Conservation (phyloP, 2,797 vertebrate species). For the Pseudochirops cupreus region DNA sequence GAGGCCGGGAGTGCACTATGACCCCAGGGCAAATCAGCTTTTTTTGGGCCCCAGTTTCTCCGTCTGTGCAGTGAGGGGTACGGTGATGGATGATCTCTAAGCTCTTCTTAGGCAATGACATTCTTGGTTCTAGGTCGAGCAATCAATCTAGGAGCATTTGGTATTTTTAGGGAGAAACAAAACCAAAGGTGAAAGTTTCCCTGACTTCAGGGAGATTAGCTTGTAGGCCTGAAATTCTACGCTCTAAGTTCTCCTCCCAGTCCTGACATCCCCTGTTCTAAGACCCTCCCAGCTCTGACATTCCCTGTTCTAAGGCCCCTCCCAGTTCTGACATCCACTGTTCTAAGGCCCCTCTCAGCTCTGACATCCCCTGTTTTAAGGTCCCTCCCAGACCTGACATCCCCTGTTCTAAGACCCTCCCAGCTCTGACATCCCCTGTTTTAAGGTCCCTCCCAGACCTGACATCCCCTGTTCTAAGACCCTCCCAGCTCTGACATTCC, state of each 20-base stretch:
- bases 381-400: too few relatives aligned
- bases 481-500: too few relatives aligned
- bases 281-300: neutral
- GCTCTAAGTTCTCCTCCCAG: neutral
- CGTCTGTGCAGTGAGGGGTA: neutral
- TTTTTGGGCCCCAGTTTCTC: neutral
- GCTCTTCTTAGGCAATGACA: neutral
- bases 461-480: too few relatives aligned
- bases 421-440: too few relatives aligned
- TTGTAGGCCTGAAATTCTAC: neutral
- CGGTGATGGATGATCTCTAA: neutral
- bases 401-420: too few relatives aligned
- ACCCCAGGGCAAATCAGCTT: neutral
- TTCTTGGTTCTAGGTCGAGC: neutral
- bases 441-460: too few relatives aligned
- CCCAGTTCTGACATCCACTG: neutral
- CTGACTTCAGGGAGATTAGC: neutral
- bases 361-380: too few relatives aligned
- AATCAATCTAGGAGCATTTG: neutral
- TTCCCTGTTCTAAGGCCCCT: neutral
- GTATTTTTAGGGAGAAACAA: too few relatives aligned
- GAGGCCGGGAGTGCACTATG: neutral
- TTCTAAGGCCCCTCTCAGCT: too few relatives aligned
- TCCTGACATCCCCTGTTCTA: too few relatives aligned
- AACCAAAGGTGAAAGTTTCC: neutral